Base-by-base conservation (phyloP, 2,113 vertebrate genomes). In the Beaufortia kweichowensis region DNA sequence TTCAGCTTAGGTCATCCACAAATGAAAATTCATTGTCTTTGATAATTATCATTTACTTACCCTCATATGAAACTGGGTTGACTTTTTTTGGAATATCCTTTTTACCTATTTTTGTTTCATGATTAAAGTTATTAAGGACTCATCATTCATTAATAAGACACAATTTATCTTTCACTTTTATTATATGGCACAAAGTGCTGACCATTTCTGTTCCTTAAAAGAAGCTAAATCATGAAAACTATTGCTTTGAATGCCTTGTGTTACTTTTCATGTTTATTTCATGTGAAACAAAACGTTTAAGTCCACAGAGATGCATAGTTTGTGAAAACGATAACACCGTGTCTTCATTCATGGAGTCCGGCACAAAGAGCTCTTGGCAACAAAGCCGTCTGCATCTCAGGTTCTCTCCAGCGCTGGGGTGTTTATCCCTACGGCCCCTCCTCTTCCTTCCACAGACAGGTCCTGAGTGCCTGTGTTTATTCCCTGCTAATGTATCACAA, bases 401-500 rank as follows among this genome's bases (percentile, higher is more conserved):
- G 48, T 69, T 67, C 48, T 65, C 72, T 75, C 28, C 19, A 23
- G 50, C 17, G 53, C 33, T 41, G 39, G 48, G 46, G 61, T 61
- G 53, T 75, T 56, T 33, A 46, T 70, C 46, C 75, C 65, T 17
- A 28, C 53, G 26, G 26, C 75, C 68, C 43, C 68, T 59, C 61
- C 70, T n/a, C 61, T 71, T 76, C 71, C 60, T 77, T 66, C 69
- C 33, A 72, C 89, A 79, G 87, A 87, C 85, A 46, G 86, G 90
- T 63, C 91, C 91, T 88, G 90, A 92, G 91, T 94, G 92, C 93
- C 93, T 92, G 91, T 94, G 92, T 93, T 93, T 94, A 94, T 94
- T 92, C 90, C 88, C 91, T 90, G 89, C 92, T 94, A 93, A 94
- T 95, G 93, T 91, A 93, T 94, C 93, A 93, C 91, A 93, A 90